These are phyloP conservation scores for Macaria notata DNA, from an alignment of 2,888 invertebrate genomes.

Conservation along the genomic window DNA sequence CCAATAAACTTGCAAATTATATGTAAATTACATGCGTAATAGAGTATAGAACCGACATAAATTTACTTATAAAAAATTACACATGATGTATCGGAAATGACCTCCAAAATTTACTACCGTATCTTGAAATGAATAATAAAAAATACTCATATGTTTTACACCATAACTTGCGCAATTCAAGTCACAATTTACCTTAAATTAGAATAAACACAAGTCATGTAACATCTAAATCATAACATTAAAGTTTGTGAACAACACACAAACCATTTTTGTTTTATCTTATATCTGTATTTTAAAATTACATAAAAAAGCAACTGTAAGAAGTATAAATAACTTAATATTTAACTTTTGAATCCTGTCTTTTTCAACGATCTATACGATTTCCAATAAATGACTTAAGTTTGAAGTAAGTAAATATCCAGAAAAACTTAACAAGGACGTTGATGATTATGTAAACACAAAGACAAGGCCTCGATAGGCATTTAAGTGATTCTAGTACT, in stretches of 20 bases:
- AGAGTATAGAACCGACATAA: constrained; percentile 5
- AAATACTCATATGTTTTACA: not conserved
- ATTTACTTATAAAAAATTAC: constrained; percentile 1
- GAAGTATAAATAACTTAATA: too few species aligned
- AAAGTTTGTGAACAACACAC: too few species aligned
- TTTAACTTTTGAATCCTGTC: too few species aligned
- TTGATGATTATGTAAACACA: constrained; percentile 63
- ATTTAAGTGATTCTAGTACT: constrained; percentile 46
- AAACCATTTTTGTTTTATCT: too few species aligned
- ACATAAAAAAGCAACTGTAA: too few species aligned
- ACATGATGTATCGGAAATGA: constrained; percentile 6
- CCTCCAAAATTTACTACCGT: constrained; percentile 12
- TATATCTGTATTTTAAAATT: too few species aligned
- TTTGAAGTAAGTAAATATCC: constrained; percentile 31
- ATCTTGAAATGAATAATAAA: constrained; percentile 26
- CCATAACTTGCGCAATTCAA: too few species aligned
- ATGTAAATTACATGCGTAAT: constrained; percentile 24
- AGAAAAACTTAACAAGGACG: constrained; percentile 52
- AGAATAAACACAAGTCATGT: too few species aligned
- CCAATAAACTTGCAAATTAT: constrained; percentile 13
- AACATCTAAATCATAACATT: too few species aligned
- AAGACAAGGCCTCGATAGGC: constrained; percentile 64
- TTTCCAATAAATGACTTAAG: too few species aligned
- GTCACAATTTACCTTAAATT: too few species aligned
- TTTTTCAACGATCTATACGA: too few species aligned